Base-by-base conservation (phyloP, 2,113 vertebrate genomes). In the Callionymus lyra region DNA sequence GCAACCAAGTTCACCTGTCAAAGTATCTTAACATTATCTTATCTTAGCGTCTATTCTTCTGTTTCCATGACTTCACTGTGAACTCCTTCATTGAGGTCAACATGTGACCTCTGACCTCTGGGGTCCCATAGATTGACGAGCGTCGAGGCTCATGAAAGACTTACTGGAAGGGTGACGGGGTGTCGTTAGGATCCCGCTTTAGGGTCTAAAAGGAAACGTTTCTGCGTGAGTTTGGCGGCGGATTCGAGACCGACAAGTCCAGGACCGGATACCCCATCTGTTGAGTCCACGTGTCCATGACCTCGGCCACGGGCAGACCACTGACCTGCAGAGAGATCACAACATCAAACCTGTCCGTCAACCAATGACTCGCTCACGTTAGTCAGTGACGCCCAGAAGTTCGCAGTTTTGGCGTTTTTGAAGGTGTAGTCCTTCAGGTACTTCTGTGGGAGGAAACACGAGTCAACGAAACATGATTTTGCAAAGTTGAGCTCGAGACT, bases 241-340 rank as follows among this genome's bases (percentile, higher is more conserved):
- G 12, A 17, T 2, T 17, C 59, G n/a, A 51, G 32, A 64, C 42
- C n/a, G 42, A 52, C 50, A 94, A 70, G 2, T 60, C 40, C 16
- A 98, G 42, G 34, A 97, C 84, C 45, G 95, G 94, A 39, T 93
- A 98, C 2, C 94, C 93, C 95, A 97, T 98, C 75, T 99, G 94
- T 41, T 77, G 88, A 12, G 91, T 98, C 95, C 95, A 99, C 1
- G 91, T 98, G 53, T 97, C 88, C 95, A 99, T 96, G 0, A 96
- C 88, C 35, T 87, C 81, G 50, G 49, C 82, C 34, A 99, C 86
- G 12, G 81, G 76, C 15, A 85, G 14, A 1, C 39, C n/a, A 42
- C 92, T 96, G 65, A 84, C 88, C 95, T 99, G 52, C 4, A 38
- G 6, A n/a, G 12, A 32, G 3, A 13, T 39, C 10, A 47, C 6